phyloP scores from a whole-genome alignment of 2,797 vertebrate genomes.

The Anguilla pacifica region DNA sequence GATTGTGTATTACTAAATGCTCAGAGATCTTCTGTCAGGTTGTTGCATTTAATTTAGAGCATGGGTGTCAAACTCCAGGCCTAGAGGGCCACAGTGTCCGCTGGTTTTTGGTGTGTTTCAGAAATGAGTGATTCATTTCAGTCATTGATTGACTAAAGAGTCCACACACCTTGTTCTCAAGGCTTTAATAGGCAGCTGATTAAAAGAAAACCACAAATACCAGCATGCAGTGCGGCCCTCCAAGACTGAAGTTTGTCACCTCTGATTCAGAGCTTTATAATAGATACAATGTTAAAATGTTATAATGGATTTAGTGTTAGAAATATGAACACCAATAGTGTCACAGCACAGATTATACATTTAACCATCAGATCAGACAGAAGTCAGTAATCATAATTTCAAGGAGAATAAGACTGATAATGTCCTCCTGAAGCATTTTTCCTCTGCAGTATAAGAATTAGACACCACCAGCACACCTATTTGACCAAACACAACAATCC shows the following conservation, averaged over 20 bases:
- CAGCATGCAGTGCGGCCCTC: too few species aligned
- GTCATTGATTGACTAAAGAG: not conserved
- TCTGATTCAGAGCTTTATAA: slow-evolving; percentile 23
- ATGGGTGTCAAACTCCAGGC: too few species aligned
- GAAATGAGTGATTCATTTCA: not conserved
- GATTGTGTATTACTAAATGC: not conserved
- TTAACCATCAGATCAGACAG: not conserved
- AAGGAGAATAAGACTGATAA: not conserved
- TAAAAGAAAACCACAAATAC: too few species aligned
- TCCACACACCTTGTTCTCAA: too few species aligned
- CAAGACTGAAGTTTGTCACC: not conserved
- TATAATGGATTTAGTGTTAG: not conserved
- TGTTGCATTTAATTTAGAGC: not conserved
- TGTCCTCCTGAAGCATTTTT: not conserved
- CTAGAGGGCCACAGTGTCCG: too few species aligned
- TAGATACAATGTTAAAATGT: slow-evolving; percentile 30
- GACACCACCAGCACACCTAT: not conserved
- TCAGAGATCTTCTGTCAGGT: not conserved
- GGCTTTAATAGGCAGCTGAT: too few species aligned
- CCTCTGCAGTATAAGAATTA: not conserved
- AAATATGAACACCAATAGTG: not conserved
- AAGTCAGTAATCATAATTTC: not conserved
- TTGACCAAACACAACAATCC: not conserved
- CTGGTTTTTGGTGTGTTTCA: too few species aligned
- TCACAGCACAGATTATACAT: not conserved